These are phyloP conservation scores for Antheraea mylitta DNA, from an alignment of 1,140 invertebrate genomes.

Conservation along the genomic window DNA sequence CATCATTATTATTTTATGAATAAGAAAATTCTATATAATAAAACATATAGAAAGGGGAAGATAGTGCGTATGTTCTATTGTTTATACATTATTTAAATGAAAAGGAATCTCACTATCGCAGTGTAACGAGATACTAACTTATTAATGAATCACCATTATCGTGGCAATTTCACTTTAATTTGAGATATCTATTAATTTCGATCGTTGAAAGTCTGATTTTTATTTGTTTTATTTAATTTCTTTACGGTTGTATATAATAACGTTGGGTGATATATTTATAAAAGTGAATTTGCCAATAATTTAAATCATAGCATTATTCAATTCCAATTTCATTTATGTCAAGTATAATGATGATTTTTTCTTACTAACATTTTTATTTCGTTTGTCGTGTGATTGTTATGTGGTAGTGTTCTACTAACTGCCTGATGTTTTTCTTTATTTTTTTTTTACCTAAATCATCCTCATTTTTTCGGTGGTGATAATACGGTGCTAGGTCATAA, in stretches of 20 bases:
- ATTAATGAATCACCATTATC: constrained; percentile 24
- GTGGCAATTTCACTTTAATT: constrained; percentile 23
- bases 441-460: constrained; percentile 42
- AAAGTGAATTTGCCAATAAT: constrained; percentile 45
- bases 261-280: neutral
- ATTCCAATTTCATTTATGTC: constrained; percentile 27
- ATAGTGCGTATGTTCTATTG: too few species aligned
- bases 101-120: constrained; percentile 45
- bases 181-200: neutral
- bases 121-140: constrained; percentile 35
- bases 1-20: too few species aligned
- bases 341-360: constrained; percentile 38
- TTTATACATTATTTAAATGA: constrained; percentile 4
- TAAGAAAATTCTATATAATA: too few species aligned
- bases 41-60: too few species aligned
- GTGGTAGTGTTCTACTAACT: constrained; percentile 55
- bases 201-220: constrained; percentile 3
- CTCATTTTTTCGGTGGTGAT: constrained; percentile 58
- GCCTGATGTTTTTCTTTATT: constrained; percentile 48
- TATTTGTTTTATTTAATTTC: constrained; percentile 5
- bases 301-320: constrained; percentile 30
- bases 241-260: neutral
- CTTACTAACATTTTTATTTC: constrained; percentile 52
- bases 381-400: constrained; percentile 54
- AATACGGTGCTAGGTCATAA: constrained; percentile 65